Evolutionary conservation across 2,797 vertebrate species (phyloP).

Genomic region (Okamejei kenojei): DNA sequence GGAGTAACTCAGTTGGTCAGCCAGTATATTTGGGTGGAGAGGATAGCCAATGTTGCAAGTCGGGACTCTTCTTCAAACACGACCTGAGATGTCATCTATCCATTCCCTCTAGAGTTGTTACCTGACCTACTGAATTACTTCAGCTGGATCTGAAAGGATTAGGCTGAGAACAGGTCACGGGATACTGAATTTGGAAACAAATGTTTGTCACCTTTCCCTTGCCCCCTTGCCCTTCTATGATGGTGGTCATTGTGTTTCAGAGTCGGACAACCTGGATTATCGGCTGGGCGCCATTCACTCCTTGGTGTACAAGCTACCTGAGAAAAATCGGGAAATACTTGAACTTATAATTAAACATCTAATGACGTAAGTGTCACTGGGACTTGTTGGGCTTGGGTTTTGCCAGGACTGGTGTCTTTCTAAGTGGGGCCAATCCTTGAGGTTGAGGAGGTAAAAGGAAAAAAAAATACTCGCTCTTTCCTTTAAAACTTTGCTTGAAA

Average conservation of each 20-base stretch:
- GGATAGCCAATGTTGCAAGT: too few species aligned
- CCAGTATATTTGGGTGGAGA: too few species aligned
- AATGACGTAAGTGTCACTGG: slow-evolving; percentile 69
- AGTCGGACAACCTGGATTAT: slow-evolving; percentile 86
- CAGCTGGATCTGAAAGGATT: neutral
- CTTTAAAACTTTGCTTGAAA: too few species aligned
- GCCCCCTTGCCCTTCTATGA: neutral
- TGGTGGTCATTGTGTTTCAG: slow-evolving; percentile 51
- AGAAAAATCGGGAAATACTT: slow-evolving; percentile 86
- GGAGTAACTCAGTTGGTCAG: too few species aligned
- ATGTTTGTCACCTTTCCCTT: neutral
- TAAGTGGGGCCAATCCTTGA: neutral
- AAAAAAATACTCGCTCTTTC: neutral
- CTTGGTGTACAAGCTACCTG: slow-evolving; percentile 86
- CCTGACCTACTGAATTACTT: neutral
- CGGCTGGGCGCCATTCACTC: slow-evolving; percentile 84
- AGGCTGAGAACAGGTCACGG: neutral
- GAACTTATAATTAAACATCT: slow-evolving; percentile 86
- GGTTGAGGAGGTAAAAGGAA: neutral
- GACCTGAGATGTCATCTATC: too few species aligned
- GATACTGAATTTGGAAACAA: neutral
- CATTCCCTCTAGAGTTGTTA: too few species aligned
- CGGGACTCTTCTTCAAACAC: too few species aligned
- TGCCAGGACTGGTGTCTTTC: neutral
- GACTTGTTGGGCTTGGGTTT: neutral